Base-by-base conservation (phyloP, 2,113 vertebrate species). In the Vicugna pacos region DNA sequence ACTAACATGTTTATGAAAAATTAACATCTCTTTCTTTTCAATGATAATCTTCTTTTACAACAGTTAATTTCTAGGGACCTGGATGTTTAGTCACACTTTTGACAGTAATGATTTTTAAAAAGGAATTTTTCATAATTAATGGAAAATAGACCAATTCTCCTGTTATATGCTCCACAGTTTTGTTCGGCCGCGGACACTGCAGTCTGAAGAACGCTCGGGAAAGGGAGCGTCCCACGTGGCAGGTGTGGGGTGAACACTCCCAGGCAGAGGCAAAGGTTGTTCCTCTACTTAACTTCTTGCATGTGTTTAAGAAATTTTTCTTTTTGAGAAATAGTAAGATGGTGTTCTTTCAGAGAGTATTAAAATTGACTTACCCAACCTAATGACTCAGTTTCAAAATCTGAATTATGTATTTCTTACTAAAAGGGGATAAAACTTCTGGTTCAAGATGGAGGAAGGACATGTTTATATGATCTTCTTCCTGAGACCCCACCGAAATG, bases 351-450 rank as follows among this genome's bases (percentile, higher is more conserved):
- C 69, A 64, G 38, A 35, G 67, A 84, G 38, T 90, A 75, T 50
- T 32, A 76, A 69, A 60, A 38, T 24, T 84, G 60, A 76, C 69
- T 38, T 69, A 48, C 13, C 42, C 38, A 77, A 79, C 22, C 52
- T 69, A 67, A 67, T 9, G 60, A 48, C 13, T 52, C 19, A 22
- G 69, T 52, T 95, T 91, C 19, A 64, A 54, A 82, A 28, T 64
- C 56, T 89, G 67, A 62, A 64, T 89, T 52, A 94, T 82, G 14
- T 93, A 80, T 72, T 28, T 82, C 67, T 48, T 81, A 93, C 64
- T 96, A 77, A 83, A 54, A 60, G 42, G 52, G 15, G 48, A 62
- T 93, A 65, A 83, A 75, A 48, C 12, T 83, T 54, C 19, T 46
- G 32, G 9, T 67, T 93, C 69, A 89, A 82, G 42, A 76, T 46